Percentiles rank a stretch among this genome's conserved stretches.
Conservation (phyloP, 2,797 vertebrate species). For the Anomalospiza imberbis region DNA sequence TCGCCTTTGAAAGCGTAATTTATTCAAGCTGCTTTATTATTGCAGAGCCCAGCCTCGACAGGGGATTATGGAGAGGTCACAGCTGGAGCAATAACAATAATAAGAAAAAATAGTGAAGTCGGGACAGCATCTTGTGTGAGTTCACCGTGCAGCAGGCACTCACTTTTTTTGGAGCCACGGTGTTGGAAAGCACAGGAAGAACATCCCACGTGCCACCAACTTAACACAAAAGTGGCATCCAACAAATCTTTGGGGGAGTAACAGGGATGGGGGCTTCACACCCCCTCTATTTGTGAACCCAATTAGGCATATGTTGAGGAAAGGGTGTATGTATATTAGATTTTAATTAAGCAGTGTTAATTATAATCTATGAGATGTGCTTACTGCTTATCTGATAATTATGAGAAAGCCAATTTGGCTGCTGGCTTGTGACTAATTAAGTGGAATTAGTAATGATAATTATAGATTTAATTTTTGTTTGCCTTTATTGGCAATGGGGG, state of each 20-base stretch:
- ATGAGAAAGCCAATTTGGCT: constrained; percentile 84
- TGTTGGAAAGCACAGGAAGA: neutral
- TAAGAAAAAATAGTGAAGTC: constrained; percentile 49
- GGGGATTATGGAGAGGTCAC: constrained; percentile 63
- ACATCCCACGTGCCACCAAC: neutral
- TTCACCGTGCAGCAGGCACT: neutral
- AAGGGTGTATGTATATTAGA: constrained; percentile 80
- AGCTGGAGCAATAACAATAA: constrained; percentile 55
- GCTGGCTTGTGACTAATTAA: constrained; percentile 85
- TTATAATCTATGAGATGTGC: constrained; percentile 85
- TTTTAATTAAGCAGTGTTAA: constrained; percentile 87
- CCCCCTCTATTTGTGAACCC: constrained; percentile 66
- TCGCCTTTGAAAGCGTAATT: constrained; percentile 74
- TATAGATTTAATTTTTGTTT: constrained; percentile 82
- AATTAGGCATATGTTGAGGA: constrained; percentile 76
- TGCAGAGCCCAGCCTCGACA: constrained; percentile 21
- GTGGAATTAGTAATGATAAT: constrained; percentile 85
- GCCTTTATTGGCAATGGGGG: constrained; percentile 69
- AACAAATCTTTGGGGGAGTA: constrained; percentile 8
- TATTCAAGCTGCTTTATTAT: constrained; percentile 73
- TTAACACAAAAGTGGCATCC: neutral
- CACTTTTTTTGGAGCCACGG: neutral
- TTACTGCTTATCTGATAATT: constrained; percentile 86
- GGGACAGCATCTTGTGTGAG: neutral
- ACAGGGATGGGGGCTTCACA: constrained; percentile 18